Conservation (phyloP, 2,113 vertebrate genomes). For the Chloropsis hardwickii region DNA sequence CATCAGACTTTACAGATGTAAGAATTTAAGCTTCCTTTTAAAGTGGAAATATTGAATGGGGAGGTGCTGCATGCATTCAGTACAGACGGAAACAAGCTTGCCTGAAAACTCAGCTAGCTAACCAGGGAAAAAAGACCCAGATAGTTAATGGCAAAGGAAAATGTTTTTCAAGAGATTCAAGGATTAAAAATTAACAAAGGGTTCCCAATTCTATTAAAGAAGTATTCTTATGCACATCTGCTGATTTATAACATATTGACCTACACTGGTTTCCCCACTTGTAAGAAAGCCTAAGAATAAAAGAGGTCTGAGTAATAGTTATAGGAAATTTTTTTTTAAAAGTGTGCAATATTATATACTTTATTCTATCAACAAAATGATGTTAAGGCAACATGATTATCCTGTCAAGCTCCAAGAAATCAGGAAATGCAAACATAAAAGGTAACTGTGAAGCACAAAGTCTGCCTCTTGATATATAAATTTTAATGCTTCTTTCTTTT, state of each 20-base stretch:
- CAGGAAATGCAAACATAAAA: not conserved
- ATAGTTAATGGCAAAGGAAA: not conserved
- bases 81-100: not conserved
- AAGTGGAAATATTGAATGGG: not conserved
- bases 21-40: not conserved
- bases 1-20: not conserved
- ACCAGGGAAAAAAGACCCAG: not conserved
- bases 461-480: not conserved
- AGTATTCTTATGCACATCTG: not conserved
- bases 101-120: not conserved
- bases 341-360: not conserved
- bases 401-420: not conserved
- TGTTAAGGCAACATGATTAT: not conserved
- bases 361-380: not conserved
- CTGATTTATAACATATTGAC: not conserved
- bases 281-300: not conserved
- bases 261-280: not conserved
- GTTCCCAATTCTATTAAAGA: not conserved
- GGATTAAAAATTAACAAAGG: not conserved
- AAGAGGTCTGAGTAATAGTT: not conserved
- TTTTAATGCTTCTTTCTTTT: not conserved
- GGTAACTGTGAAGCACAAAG: not conserved
- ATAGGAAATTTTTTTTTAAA: not conserved
- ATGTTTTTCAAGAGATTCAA: not conserved
- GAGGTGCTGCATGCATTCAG: not conserved